Base-by-base conservation (phyloP, 2,888 invertebrate genomes). In the Coenonympha glycerion region DNA sequence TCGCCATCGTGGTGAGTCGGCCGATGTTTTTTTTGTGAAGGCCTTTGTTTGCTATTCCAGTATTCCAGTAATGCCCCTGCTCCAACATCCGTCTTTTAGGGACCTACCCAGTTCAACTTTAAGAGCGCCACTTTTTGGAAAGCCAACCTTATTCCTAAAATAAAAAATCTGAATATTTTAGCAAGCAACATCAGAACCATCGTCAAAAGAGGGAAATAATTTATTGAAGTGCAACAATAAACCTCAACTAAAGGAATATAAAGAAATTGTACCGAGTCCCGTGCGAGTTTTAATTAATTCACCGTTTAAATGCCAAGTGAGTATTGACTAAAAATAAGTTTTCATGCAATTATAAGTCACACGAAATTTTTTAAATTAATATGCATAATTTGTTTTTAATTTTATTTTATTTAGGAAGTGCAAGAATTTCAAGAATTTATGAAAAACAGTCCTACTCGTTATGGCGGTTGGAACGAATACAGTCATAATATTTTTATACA, bases 381-480 rank as follows among this genome's bases (percentile, higher is more conserved):
- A n/a, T n/a, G n/a, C n/a, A n/a, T n/a, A n/a, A n/a, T n/a, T n/a
- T n/a, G n/a, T n/a, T n/a, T n/a, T n/a, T n/a, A n/a, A n/a, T n/a
- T n/a, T n/a, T n/a, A n/a, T n/a, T n/a, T n/a, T n/a, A 26, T 49
- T 31, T 36, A 89, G 88, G 89, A 89, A 73, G 87, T 89, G 5
- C 86, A 87, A 68, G 66, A 82, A 37, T 89, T 88, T 65, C 85
- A 89, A 73, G 86, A 88, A 26, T 90, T 89, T 62, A 65, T 90
- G 59, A 70, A 66, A 47, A 72, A 68, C 44, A 87, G 74, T 58
- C 76, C 76, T 22, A 89, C 88, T 21, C 87, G 88, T 31, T 85
- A 86, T 50, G 89, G 89, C 46, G 89, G 90, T 11, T 91, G 90
- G 90, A 72, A 79, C 49, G 78, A 82, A 62, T 89, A 88, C 49